Base-by-base conservation (phyloP, 2,888 invertebrate genomes). In the Diplazon laetatorius region DNA sequence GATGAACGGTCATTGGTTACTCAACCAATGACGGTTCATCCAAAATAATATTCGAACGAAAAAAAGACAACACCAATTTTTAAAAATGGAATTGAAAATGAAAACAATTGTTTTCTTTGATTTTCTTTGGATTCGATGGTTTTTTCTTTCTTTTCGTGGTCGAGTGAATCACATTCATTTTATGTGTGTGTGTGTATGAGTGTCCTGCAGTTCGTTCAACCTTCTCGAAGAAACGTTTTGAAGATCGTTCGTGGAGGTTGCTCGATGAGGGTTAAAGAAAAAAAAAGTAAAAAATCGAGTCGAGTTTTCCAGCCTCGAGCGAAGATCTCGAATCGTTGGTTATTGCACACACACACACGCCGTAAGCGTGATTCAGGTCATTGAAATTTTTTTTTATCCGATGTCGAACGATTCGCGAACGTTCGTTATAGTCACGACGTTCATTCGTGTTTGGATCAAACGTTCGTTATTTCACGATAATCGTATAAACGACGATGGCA, bases 271-370 rank as follows among this genome's bases (percentile, higher is more conserved):
- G n/a, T n/a, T n/a, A n/a, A n/a, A 22, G 5, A 52, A 14, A 1
- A 52, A 52, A 10, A 5, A 25, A 52, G 52, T 25, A 25, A 22
- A n/a, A 10, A 55, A 55, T 55, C 55, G 39, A 16, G 2, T 6
- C 62, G 68, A n/a, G n/a, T 77, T 76, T 72, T 72, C 62, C 66
- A 44, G 48, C 76, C 62, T 77, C 72, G 76, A 68, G 76, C 76
- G 72, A 72, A 77, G n/a, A n/a, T n/a, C n/a, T n/a, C n/a, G n/a
- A 60, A 55, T 77, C 76, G 55, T 48, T 30, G 66, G 72, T 63
- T 62, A 62, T n/a, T n/a, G n/a, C n/a, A n/a, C 66, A 6, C 62
- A n/a, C 44, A 16, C 57, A 35, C 42, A n/a, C 37, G 20, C 37
- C 16, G 25, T 10, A 20, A 10, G 46, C 14, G 60, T 57, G 68